Base-by-base conservation (phyloP, 2,888 invertebrate genomes). In the Lathronympha strigana region DNA sequence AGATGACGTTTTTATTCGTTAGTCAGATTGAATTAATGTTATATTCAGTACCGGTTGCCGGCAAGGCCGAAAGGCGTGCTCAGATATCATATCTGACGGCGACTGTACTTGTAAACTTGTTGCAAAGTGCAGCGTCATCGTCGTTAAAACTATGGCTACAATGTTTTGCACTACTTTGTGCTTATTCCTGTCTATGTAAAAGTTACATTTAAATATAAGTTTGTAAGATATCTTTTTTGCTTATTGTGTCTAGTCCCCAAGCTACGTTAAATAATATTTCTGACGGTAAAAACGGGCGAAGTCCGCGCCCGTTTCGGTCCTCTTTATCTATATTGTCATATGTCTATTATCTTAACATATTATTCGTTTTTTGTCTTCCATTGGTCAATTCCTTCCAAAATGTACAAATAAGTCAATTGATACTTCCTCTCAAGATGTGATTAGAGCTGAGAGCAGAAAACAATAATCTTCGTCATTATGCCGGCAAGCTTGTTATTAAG, bases 381-480 rank as follows among this genome's bases (percentile, higher is more conserved):
- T 78, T 72, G 63, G 90, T 92, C 91, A 91, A 90, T 91, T 89
- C 88, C 90, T 90, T 90, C 90, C 90, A 87, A 79, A 78, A 76
- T 86, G 90, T 90, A 90, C 90, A 90, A 90, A 88, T 72, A 79
- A 77, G 90, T 90, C 90, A 91, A 91, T 90, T 90, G 73, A 80
- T 82, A 83, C 88, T 87, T 88, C 86, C 87, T 43, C 43, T 25
- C 21, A n/a, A 49, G 21, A 1, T 60, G 23, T 45, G 36, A 11
- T 58, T 36, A 19, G 64, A 66, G 60, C 31, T 66, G 17, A 53
- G 38, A 60, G 36, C 11, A 25, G 11, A 11, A 45, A 13, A 5
- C 5, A 47, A 1, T 23, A 23, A 13, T 13, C 11, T 13, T 23
- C n/a, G n/a, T n/a, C n/a, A n/a, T n/a, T n/a, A n/a, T n/a, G n/a